These are phyloP conservation scores for Eleutherodactylus coqui DNA, from an alignment of 2,797 vertebrate genomes.

Conservation along the genomic window DNA sequence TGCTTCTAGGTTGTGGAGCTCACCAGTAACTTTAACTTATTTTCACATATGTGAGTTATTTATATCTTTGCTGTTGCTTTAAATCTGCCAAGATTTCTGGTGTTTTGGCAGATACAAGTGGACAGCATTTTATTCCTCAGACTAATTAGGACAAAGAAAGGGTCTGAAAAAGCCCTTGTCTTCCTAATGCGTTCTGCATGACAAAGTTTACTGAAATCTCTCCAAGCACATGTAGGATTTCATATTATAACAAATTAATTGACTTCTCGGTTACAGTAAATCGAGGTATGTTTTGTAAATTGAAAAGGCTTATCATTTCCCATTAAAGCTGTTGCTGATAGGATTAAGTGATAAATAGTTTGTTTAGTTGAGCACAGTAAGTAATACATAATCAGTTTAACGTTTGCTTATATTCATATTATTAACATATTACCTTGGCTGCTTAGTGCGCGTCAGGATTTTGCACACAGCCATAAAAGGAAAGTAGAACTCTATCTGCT, in stretches of 20 bases:
- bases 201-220: slow-evolving; percentile 41
- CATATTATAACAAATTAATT: slow-evolving; percentile 50
- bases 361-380: slow-evolving; percentile 36
- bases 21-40: slow-evolving; percentile 45
- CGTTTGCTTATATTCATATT: slow-evolving; percentile 62
- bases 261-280: slow-evolving; percentile 48
- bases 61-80: slow-evolving; percentile 33
- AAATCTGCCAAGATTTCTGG: slow-evolving; percentile 51
- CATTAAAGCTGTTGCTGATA: slow-evolving; percentile 37
- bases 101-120: slow-evolving; percentile 51
- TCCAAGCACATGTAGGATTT: slow-evolving; percentile 44
- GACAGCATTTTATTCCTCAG: slow-evolving; percentile 51
- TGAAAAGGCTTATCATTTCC: slow-evolving; percentile 6
- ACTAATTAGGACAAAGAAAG: slow-evolving; percentile 48
- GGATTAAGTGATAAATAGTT: slow-evolving; percentile 30
- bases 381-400: slow-evolving; percentile 66
- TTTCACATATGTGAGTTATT: slow-evolving; percentile 36
- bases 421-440: slow-evolving; percentile 63
- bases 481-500: slow-evolving; percentile 67
- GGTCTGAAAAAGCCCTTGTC: slow-evolving; percentile 36
- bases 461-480: slow-evolving; percentile 73
- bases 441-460: slow-evolving; percentile 60
- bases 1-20: slow-evolving; percentile 50
- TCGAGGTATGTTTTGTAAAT: slow-evolving; percentile 2
- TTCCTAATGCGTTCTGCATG: slow-evolving; percentile 51